Evolutionary conservation across 2,888 invertebrate species (phyloP).

Genomic region (Tetramorium bicarinatum): DNA sequence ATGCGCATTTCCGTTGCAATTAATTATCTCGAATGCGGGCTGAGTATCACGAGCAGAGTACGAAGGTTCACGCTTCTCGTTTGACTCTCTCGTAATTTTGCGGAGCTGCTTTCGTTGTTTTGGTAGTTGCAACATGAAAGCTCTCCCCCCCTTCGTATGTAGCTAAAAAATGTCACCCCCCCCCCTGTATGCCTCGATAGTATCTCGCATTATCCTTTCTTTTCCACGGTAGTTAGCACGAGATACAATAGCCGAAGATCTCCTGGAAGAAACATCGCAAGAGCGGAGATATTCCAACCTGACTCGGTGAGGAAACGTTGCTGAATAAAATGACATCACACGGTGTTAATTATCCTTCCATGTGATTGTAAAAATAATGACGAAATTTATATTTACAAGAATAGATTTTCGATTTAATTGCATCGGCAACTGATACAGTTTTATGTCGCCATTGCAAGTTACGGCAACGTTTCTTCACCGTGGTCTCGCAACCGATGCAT

Average conservation of each 20-base stretch:
- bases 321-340: neutral
- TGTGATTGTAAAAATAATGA: neutral
- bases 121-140: conserved; percentile 56
- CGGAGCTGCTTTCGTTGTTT: conserved; percentile 56
- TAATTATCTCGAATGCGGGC: conserved; percentile 56
- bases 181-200: conserved; percentile 50
- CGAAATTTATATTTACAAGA: neutral
- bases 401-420: neutral
- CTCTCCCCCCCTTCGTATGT: conserved; percentile 45
- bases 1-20: conserved; percentile 59
- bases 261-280: conserved; percentile 35
- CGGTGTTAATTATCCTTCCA: too few relatives aligned
- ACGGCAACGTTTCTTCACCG: conserved; percentile 20
- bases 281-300: neutral
- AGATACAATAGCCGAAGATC: conserved; percentile 32
- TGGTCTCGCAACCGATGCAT: neutral
- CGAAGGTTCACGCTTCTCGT: conserved; percentile 56
- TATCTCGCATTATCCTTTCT: conserved; percentile 47
- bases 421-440: neutral
- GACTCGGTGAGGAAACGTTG: conserved; percentile 19
- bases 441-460: neutral
- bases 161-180: conserved; percentile 52
- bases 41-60: conserved; percentile 54
- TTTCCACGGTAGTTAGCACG: conserved; percentile 52
- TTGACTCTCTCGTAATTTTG: conserved; percentile 58